phyloP scores from a whole-genome alignment of 2,888 invertebrate genomes.

The Tetheella fluctuosa region DNA sequence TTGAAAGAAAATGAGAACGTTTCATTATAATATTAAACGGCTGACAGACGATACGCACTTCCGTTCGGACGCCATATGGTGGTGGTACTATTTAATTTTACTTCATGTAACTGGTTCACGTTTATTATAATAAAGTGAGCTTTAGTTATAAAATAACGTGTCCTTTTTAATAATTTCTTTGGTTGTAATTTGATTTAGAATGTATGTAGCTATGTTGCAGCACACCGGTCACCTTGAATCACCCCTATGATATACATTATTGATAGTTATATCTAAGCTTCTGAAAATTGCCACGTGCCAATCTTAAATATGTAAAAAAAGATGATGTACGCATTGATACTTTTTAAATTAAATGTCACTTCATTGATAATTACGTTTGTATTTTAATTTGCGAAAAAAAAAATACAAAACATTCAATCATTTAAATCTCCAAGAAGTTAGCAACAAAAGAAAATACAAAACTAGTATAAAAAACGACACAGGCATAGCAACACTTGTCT shows the following conservation, averaged over 20 bases:
- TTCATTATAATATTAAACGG: slow-evolving; percentile 78
- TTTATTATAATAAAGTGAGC: slow-evolving; percentile 51
- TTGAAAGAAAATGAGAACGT: slow-evolving; percentile 75
- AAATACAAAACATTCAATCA: too few species aligned
- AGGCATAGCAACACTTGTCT: background rate
- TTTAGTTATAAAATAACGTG: slow-evolving; percentile 30
- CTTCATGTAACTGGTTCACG: slow-evolving; percentile 48
- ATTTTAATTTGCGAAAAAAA: too few species aligned
- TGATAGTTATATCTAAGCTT: too few species aligned
- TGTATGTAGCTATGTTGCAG: background rate
- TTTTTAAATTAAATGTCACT: too few species aligned
- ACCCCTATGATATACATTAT: too few species aligned
- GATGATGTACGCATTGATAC: too few species aligned
- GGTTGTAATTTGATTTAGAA: slow-evolving; percentile 8
- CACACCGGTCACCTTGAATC: too few species aligned
- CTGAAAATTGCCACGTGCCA: too few species aligned
- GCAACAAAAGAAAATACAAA: background rate
- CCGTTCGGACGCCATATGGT: slow-evolving; percentile 78
- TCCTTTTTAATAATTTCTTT: slow-evolving; percentile 25
- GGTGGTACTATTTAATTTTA: slow-evolving; percentile 60
- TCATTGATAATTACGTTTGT: too few species aligned
- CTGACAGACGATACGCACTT: slow-evolving; percentile 82
- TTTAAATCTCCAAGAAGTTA: background rate
- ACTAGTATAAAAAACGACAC: slow-evolving; percentile 17
- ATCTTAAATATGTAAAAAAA: too few species aligned